Percentiles rank a stretch among this genome's conserved stretches.
These are phyloP conservation scores for Baryphthengus martii DNA, from an alignment of 2,113 vertebrate genomes.

Conservation along the genomic window DNA sequence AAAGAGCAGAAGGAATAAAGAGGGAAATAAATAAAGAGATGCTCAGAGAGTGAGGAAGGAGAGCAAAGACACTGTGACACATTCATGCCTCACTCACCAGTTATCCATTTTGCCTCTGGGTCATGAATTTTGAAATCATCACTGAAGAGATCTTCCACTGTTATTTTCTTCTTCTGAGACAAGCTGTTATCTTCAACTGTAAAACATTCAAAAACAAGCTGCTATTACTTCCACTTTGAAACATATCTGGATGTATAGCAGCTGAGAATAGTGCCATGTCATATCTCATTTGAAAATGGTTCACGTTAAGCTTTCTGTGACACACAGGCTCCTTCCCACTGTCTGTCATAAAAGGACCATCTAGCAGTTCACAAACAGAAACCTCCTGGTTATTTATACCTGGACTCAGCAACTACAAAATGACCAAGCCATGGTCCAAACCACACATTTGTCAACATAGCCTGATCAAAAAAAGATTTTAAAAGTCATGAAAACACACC, in stretches of 20 bases:
- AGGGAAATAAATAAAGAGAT: background rate
- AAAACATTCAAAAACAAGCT: background rate
- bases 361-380: background rate
- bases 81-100: constrained; percentile 75
- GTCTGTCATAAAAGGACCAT: background rate
- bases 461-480: background rate
- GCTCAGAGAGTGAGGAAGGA: rapidly evolving
- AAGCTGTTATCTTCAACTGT: constrained; percentile 90
- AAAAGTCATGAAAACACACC: background rate
- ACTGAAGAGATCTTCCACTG: constrained; percentile 88
- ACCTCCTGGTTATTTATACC: background rate
- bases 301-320: background rate
- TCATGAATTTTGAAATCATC: constrained; percentile 89
- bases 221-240: background rate
- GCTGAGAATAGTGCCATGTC: background rate
- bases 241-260: background rate
- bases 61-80: background rate
- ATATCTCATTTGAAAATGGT: background rate
- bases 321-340: background rate
- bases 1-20: background rate
- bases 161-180: constrained; percentile 90
- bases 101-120: constrained; percentile 92
- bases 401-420: background rate
- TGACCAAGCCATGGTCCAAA: background rate
- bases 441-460: background rate